phyloP scores from a whole-genome alignment of 2,113 vertebrate genomes.

The Anolis carolinensis region DNA sequence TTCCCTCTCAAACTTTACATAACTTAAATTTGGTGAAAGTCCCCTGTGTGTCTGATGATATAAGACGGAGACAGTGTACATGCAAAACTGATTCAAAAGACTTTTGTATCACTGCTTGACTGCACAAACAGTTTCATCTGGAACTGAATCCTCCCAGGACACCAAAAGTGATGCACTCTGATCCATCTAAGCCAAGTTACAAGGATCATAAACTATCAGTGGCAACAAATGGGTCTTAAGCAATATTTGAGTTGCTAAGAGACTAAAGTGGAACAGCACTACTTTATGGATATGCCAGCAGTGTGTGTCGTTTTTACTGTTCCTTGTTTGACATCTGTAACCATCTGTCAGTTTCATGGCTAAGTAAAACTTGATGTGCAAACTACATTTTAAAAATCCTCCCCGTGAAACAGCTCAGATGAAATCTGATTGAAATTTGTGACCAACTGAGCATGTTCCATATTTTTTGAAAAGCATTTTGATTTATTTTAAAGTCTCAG shows the following conservation, averaged over 20 bases:
- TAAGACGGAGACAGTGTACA: not conserved
- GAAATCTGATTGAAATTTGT: too few species aligned
- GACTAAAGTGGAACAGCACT: not conserved
- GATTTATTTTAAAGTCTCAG: too few species aligned
- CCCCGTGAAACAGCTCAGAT: too few species aligned
- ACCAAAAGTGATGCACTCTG: not conserved
- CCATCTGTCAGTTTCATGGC: too few species aligned
- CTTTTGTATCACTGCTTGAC: not conserved
- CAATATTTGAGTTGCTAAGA: not conserved
- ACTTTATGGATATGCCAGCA: not conserved
- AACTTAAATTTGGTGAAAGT: too few species aligned
- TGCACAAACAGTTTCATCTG: not conserved
- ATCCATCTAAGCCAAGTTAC: not conserved
- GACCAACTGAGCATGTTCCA: too few species aligned
- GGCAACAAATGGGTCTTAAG: not conserved
- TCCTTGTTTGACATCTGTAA: too few species aligned
- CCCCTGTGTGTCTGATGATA: not conserved
- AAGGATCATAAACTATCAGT: constrained; percentile 1
- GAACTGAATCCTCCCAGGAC: not conserved
- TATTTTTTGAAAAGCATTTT: too few species aligned
- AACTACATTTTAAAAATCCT: too few species aligned
- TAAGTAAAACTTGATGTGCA: too few species aligned
- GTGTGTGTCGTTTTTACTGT: not conserved
- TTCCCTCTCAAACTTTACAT: too few species aligned
- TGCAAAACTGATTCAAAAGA: not conserved